Evolutionary conservation across 2,113 vertebrate species (phyloP), one percentile per base, ranked within the genome.

Genomic region (Sinocyclocheilus rhinocerous): DNA sequence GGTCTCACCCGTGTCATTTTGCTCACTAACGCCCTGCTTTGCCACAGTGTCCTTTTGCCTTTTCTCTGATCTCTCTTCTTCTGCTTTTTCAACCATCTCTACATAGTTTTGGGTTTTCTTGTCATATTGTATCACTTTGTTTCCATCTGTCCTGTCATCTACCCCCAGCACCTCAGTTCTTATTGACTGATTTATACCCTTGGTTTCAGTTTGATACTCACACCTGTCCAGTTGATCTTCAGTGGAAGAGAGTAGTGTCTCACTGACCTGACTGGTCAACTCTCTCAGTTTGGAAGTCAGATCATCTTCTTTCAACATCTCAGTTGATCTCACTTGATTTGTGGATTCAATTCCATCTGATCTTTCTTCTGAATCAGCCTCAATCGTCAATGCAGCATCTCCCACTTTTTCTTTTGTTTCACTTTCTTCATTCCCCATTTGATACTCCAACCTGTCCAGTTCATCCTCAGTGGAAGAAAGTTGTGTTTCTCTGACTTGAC

Each of bases 221-320:
- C 16, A 73, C 29, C 42, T 55, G 2, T 85, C 76, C 0, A 13
- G 33, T n/a, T 77, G 89, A 69, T 88, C 88, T 12, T 86, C 90
- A 36, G 42, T n/a, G 0, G 55, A 57, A 4, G 52, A 85, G 33
- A 50, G 72, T 1, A 89, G 88, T n/a, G 76, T 87, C 22, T 81
- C 33, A 52, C 33, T 78, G 24, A 52, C 48, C 55, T 16, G 48
- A 63, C 69, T 83, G 2, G 69, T 24, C 1, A 87, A 45, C 52
- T 87, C 67, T 2, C 82, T 81, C 0, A 86, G 82, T 69, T 88
- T 89, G 13, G 36, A 65, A 15, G 65, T 83, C n/a, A 93, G 55
- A 48, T 90, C 0, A 12, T 82, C 18, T 33, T 81, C 16, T 22
- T 82, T 67, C 24, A 82, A 20, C 42, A 18, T 50, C 42, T 69